These are phyloP conservation scores for Helogale parvula DNA, from an alignment of 2,113 vertebrate genomes.

Conservation along the genomic window DNA sequence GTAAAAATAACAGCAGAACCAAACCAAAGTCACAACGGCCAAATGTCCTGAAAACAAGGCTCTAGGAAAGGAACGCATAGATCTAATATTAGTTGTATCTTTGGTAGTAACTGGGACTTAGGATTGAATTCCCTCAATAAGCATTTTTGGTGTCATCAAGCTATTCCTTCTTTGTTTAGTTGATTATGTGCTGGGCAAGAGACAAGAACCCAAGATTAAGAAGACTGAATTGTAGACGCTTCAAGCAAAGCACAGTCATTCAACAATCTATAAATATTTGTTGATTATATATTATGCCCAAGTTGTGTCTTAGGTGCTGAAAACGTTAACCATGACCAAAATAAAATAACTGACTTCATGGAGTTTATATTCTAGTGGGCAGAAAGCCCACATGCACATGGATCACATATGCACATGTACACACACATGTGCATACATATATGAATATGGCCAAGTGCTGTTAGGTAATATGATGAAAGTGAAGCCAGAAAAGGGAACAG, in stretches of 20 bases:
- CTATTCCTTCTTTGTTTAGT: background rate
- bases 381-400: background rate
- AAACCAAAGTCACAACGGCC: slow-evolving; percentile 67
- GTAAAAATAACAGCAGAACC: slow-evolving; percentile 77
- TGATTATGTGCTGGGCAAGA: background rate
- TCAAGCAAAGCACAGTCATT: background rate
- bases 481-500: background rate
- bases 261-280: background rate
- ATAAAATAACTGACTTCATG: background rate
- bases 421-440: too few relatives aligned
- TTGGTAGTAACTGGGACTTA: background rate
- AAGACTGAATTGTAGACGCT: background rate
- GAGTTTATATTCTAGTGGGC: background rate
- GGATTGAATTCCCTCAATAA: slow-evolving; percentile 28
- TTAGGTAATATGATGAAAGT: background rate
- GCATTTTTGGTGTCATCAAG: background rate
- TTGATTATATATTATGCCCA: background rate
- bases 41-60: slow-evolving; percentile 71
- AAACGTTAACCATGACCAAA: background rate
- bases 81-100: slow-evolving; percentile 62
- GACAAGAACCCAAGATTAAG: background rate
- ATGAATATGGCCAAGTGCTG: background rate
- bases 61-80: slow-evolving; percentile 36
- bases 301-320: background rate
- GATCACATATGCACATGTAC: too few relatives aligned